phyloP scores from a whole-genome alignment of 2,888 invertebrate species.

The Tenthredo mesomela region DNA sequence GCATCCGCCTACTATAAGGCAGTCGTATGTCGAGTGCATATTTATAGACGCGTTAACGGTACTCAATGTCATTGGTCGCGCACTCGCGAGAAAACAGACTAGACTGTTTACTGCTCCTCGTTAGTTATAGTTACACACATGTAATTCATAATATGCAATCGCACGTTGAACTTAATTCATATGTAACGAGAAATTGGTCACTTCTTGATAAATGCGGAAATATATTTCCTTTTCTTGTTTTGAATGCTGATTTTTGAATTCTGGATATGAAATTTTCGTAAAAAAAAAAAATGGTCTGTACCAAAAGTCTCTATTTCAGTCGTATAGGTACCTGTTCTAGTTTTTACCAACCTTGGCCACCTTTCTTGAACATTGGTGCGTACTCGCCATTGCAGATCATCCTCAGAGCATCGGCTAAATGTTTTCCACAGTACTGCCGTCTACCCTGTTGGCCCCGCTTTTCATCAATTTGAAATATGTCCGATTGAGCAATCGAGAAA shows the following conservation, averaged over 20 bases:
- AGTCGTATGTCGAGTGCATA: slow-evolving; percentile 43
- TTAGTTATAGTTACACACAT: neutral
- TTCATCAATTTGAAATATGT: slow-evolving; percentile 63
- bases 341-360: slow-evolving; percentile 67
- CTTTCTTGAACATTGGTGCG: slow-evolving; percentile 74
- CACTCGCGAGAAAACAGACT: slow-evolving; percentile 42
- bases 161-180: slow-evolving; percentile 16
- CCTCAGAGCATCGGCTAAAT: slow-evolving; percentile 72
- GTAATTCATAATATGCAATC: neutral
- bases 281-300: too few species aligned
- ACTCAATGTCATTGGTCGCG: slow-evolving; percentile 50
- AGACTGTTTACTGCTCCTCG: neutral
- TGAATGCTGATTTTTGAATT: neutral
- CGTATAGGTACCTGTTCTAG: too few species aligned
- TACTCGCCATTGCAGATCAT: slow-evolving; percentile 75
- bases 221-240: neutral
- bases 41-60: slow-evolving; percentile 51
- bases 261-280: too few species aligned
- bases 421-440: slow-evolving; percentile 74
- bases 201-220: neutral
- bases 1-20: neutral
- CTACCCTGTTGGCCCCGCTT: slow-evolving; percentile 55
- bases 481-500: slow-evolving; percentile 64
- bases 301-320: neutral
- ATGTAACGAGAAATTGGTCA: neutral